These are phyloP conservation scores for Anseranas semipalmata DNA, from an alignment of 2,113 vertebrate species.

Conservation along the genomic window DNA sequence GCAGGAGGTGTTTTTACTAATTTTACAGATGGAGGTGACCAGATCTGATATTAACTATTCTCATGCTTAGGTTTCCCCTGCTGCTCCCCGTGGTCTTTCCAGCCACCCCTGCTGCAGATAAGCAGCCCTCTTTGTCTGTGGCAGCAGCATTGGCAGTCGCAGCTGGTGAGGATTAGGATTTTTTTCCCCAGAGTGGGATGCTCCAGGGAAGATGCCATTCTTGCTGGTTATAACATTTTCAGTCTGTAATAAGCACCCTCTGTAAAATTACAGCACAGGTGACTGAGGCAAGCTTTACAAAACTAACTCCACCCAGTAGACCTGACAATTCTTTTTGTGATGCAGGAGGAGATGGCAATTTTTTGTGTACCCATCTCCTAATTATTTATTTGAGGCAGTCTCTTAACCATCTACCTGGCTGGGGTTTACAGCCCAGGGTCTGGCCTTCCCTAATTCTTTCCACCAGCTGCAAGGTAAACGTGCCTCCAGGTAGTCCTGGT, in stretches of 20 bases:
- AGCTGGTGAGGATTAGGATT: not conserved
- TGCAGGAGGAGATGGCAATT: not conserved
- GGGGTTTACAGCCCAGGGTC: not conserved
- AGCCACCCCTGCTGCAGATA: not conserved
- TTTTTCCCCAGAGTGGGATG: not conserved
- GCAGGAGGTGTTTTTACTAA: not conserved
- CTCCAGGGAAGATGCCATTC: not conserved
- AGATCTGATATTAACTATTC: not conserved
- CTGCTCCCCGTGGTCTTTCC: not conserved
- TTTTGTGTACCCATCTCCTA: not conserved
- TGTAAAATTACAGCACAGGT: not conserved
- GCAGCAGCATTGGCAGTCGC: not conserved
- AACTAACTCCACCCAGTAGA: not conserved
- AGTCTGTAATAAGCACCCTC: not conserved
- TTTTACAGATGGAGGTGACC: not conserved
- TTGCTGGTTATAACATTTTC: not conserved
- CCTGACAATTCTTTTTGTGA: fast-evolving
- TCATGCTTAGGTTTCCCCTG: not conserved
- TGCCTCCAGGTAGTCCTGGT: not conserved
- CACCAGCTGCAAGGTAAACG: not conserved
- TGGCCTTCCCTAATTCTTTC: not conserved
- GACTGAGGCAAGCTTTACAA: not conserved
- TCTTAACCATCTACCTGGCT: not conserved
- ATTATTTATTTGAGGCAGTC: not conserved
- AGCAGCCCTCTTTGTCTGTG: not conserved